Base-by-base conservation (phyloP, 2,113 vertebrate genomes). In the Leucosticte australis region DNA sequence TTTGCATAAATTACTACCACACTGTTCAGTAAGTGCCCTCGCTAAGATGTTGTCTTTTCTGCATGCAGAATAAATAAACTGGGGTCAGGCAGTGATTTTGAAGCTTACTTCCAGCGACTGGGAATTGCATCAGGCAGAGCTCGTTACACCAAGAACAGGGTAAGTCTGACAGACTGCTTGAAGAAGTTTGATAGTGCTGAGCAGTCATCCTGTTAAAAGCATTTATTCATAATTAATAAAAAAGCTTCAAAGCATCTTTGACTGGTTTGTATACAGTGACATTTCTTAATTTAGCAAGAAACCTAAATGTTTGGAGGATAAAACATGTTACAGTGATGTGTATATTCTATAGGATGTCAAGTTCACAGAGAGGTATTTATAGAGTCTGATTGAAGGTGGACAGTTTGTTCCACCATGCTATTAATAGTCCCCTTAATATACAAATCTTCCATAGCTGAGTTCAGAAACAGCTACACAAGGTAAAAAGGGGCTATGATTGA, bases 51-150 rank as follows among this genome's bases (percentile, higher is more conserved):
- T 88, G 37, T 76, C 24, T 77, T 89, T 93, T 78, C 44, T 92
- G 22, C 46, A 22, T 35, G 49, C 88, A 99, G 99, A 97, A 99
- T 99, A 97, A 99, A 98, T 96, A 99, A 99, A 88, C 97, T 99
- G 13, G 99, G 99, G 71, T 99, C 99, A 76, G 99, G 99, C 92
- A 99, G 99, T 94, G 99, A 99, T 97, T 99, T 99, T 92, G 99
- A 99, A 95, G 99, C 98, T 52, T 99, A 98, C 91, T 99, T 99
- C 79, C 99, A 99, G 96, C 97, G 99, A 62, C 97, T 99, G 95
- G 99, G 99, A 87, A 99, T 99, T 89, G 97, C 98, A 47, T 98
- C 99, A 24, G 99, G 98, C 41, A 98, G 99, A 97, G 98, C 97
- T 20, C 99, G 99, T 93, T 99, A 99, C 89, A 99, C 99, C 49